A percentile compares a stretch with the other conserved stretches of the same genome.
phyloP scores from a whole-genome alignment of 2,888 invertebrate species.

The Drosophila formosana region DNA sequence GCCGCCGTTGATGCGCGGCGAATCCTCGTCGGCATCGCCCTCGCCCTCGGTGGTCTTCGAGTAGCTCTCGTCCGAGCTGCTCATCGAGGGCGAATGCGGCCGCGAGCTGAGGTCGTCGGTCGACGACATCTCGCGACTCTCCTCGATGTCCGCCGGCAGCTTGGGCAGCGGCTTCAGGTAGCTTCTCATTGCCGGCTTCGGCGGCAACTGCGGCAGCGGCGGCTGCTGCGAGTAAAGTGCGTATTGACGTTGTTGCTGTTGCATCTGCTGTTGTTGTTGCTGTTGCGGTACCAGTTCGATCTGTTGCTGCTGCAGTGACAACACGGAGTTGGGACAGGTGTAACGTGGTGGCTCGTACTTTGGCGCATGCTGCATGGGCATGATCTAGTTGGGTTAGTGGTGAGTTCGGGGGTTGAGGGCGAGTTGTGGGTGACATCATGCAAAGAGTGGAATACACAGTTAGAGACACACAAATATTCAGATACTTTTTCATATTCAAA shows the following conservation, averaged over 20 bases:
- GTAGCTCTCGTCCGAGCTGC: constrained; percentile 94
- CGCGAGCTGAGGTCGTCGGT: constrained; percentile 93
- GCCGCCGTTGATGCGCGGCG: constrained; percentile 79
- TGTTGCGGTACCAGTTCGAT: constrained; percentile 36
- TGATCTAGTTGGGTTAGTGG: constrained; percentile 75
- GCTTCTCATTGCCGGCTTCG: constrained; percentile 84
- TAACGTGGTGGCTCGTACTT: constrained; percentile 85
- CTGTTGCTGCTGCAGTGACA: constrained; percentile 81
- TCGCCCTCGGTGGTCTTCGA: constrained; percentile 92
- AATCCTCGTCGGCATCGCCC: constrained; percentile 86
- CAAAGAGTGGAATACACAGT: constrained; percentile 64
- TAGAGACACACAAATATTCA: constrained; percentile 60
- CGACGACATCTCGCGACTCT: constrained; percentile 87
- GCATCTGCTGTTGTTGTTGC: constrained; percentile 51
- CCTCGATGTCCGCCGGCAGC: constrained; percentile 86
- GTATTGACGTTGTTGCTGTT: constrained; percentile 74
- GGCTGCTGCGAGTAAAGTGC: constrained; percentile 82
- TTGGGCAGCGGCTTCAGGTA: constrained; percentile 88
- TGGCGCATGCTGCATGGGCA: constrained; percentile 84
- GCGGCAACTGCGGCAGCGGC: constrained; percentile 81
- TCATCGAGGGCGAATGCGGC: constrained; percentile 92
- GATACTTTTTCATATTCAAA: neutral
- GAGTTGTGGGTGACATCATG: constrained; percentile 53
- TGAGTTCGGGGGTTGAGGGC: constrained; percentile 12
- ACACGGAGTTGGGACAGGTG: constrained; percentile 83